Percentiles rank a stretch among this genome's conserved stretches.
phyloP scores from a whole-genome alignment of 2,888 invertebrate genomes.

The Monoplex corrugatus region DNA sequence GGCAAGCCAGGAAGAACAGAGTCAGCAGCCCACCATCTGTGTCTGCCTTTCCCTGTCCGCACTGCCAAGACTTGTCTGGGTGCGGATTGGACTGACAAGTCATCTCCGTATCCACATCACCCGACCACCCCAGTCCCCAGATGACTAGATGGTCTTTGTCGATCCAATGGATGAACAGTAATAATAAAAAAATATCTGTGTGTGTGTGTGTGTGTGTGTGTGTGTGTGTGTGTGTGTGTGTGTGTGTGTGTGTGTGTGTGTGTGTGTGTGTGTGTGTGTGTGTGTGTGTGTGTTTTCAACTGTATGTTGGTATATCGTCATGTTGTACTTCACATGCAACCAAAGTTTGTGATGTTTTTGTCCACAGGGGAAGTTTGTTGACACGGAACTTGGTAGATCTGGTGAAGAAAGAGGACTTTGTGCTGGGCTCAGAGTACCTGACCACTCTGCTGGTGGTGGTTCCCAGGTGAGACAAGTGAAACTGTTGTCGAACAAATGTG shows the following conservation, averaged over 20 bases:
- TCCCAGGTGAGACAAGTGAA: slow-evolving; percentile 89
- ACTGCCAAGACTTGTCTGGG: too few relatives aligned
- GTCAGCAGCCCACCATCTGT: too few relatives aligned
- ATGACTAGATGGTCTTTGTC: too few relatives aligned
- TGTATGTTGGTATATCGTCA: neutral
- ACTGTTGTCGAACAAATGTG: slow-evolving; percentile 85
- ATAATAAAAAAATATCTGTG: too few relatives aligned
- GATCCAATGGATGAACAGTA: too few relatives aligned
- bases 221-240: neutral
- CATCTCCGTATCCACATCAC: too few relatives aligned
- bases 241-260: neutral
- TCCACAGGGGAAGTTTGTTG: slow-evolving; percentile 93
- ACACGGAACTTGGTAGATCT: slow-evolving; percentile 98
- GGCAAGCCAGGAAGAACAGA: too few relatives aligned
- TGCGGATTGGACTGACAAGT: too few relatives aligned
- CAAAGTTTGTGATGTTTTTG: neutral
- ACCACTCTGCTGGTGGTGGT: slow-evolving; percentile 98
- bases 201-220: neutral
- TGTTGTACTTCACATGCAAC: neutral
- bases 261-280: neutral
- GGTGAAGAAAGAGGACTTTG: slow-evolving; percentile 99
- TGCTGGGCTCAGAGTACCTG: slow-evolving; percentile 98
- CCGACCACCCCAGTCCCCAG: too few relatives aligned
- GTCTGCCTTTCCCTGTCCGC: too few relatives aligned
- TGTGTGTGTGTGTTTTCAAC: neutral